Evolutionary conservation across 2,113 vertebrate genomes (phyloP).

Genomic region (Tautogolabrus adspersus): DNA sequence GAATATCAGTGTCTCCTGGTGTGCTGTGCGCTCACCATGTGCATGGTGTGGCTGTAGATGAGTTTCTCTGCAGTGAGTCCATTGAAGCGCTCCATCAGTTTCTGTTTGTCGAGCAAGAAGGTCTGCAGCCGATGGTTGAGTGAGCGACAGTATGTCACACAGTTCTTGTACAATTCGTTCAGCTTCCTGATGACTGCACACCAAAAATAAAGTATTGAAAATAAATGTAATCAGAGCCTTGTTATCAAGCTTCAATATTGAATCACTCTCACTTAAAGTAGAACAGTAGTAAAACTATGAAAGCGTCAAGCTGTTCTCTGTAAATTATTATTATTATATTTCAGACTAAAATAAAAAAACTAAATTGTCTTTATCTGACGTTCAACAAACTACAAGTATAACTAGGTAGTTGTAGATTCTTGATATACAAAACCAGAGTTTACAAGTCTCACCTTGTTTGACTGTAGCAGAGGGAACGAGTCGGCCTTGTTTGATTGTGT

Average conservation of each 20-base stretch:
- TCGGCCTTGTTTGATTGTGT: constrained; percentile 88
- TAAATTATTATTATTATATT: neutral
- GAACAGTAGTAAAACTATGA: no score
- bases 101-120: constrained; percentile 95
- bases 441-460: constrained; percentile 88
- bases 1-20: constrained; percentile 1
- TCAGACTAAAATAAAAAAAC: neutral
- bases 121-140: constrained; percentile 90
- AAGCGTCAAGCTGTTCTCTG: neutral
- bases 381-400: neutral
- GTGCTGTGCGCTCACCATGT: constrained; percentile 86
- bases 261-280: neutral
- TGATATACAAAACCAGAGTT: neutral
- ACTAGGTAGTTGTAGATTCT: neutral
- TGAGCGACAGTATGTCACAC: constrained; percentile 91
- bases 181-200: constrained; percentile 90
- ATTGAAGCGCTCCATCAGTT: constrained; percentile 93
- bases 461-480: constrained; percentile 91
- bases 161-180: constrained; percentile 93
- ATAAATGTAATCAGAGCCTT: neutral
- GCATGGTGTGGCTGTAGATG: constrained; percentile 92
- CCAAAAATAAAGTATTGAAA: constrained; percentile 12
- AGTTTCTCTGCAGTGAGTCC: constrained; percentile 93
- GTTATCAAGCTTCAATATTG: no score
- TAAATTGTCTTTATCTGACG: no score